Evolutionary conservation across 1,140 invertebrate species (phyloP).

Genomic region (Euwallacea similis): DNA sequence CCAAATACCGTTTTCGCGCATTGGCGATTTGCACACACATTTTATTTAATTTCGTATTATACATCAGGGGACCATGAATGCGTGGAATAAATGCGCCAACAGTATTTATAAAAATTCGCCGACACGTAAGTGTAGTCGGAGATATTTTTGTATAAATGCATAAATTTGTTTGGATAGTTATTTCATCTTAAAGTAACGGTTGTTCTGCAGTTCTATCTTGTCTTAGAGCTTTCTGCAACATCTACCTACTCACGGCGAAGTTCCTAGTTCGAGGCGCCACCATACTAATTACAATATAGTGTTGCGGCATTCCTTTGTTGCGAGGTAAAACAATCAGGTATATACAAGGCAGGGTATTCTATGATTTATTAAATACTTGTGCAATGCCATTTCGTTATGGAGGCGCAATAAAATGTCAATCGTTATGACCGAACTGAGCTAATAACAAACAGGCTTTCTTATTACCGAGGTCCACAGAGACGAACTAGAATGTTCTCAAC

Average conservation of each 20-base stretch:
- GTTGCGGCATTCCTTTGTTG: conserved; percentile 13
- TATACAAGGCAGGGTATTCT: conserved; percentile 5
- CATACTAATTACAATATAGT: conserved; percentile 10
- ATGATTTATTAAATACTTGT: conserved; percentile 13
- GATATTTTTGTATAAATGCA: too few relatives aligned
- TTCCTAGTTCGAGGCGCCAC: conserved; percentile 9
- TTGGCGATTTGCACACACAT: not conserved
- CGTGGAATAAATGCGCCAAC: too few relatives aligned
- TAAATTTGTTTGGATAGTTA: not conserved
- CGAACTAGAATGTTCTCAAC: not conserved
- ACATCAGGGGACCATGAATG: not conserved
- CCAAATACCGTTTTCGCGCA: not conserved
- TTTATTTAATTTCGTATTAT: not conserved
- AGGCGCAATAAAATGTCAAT: not conserved
- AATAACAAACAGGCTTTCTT: not conserved
- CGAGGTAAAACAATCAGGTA: conserved; percentile 10
- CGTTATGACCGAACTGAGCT: not conserved
- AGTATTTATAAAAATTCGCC: too few relatives aligned
- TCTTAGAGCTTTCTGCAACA: not conserved
- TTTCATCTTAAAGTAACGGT: not conserved
- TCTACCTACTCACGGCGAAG: conserved; percentile 3
- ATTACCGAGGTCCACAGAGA: not conserved
- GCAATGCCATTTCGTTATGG: not conserved
- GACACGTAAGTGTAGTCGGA: too few relatives aligned
- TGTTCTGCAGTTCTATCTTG: not conserved